Base-by-base conservation (phyloP, 1,140 invertebrate genomes). In the Zaprionus camerounensis region DNA sequence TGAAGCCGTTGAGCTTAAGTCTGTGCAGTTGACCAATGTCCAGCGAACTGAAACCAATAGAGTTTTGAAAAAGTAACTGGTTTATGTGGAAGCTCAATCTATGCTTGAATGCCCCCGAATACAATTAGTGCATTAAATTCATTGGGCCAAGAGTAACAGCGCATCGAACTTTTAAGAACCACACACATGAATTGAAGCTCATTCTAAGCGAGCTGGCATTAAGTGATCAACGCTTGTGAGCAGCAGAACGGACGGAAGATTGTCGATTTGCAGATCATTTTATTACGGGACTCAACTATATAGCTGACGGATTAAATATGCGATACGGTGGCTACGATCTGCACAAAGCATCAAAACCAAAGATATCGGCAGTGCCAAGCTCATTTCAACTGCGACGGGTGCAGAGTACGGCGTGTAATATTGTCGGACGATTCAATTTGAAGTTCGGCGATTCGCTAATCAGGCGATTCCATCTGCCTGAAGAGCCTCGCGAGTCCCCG, bases 291-390 rank as follows among this genome's bases (percentile, higher is more conserved):
- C 6, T 44, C n/a, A 15, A 44, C 41, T 9, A 2, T 6, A 2
- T 41, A 46, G 6, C 41, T 17, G 9, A 56, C 34, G 57, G 36
- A 17, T 57, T 28, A 55, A 77, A 71, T 76, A 95, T 95, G 94
- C 94, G 94, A 87, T 93, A 94, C 93, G 94, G 94, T 80, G 94
- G 94, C 92, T 95, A 95, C 87, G 93, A 94, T 93, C 92, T 94
- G 51, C 86, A 93, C 72, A 94, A 94, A 91, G 93, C 93, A 64
- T 93, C 94, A 46, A 94, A 94, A 65, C 77, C 87, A 59, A 87
- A 93, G 71, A 66, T 64, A 17, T 17, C 73, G 36, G 38, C 13
- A 15, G 31, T 53, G 24, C 70, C 82, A 17, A 81, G 81, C 55
- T 79, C 87, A 44, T 80, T 91, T 62, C 83, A 80, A 6, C 63